Conservation (phyloP, 2,113 vertebrate genomes). For the Clarias gariepinus region DNA sequence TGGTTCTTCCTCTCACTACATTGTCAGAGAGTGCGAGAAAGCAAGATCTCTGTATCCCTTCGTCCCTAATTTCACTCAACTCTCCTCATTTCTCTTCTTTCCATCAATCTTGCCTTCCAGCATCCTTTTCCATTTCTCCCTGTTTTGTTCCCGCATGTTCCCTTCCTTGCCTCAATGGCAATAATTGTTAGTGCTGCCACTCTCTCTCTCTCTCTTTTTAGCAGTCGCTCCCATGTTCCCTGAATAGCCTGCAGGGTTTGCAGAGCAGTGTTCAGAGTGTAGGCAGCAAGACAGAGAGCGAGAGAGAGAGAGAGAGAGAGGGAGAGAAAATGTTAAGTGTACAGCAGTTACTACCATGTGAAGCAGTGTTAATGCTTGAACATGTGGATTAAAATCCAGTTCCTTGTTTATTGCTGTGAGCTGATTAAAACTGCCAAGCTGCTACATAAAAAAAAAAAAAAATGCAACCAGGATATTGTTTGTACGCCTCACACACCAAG, state of each 20-base stretch:
- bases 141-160: not conserved
- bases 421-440: not conserved
- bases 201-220: conserved; percentile 3
- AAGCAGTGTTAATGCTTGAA: not conserved
- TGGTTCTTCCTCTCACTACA: conserved; percentile 16
- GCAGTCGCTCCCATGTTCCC: not conserved
- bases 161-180: not conserved
- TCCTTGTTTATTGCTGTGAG: not conserved
- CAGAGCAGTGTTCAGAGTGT: conserved; percentile 37
- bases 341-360: conserved; percentile 1
- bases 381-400: not conserved
- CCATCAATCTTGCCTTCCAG: not conserved
- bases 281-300: conserved; percentile 3
- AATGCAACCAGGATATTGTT: not conserved
- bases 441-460: not conserved
- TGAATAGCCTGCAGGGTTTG: conserved; percentile 32
- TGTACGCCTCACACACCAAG: not conserved
- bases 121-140: not conserved
- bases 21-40: conserved; percentile 8
- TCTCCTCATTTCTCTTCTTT: not conserved
- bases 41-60: conserved; percentile 13
- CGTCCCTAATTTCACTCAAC: not conserved
- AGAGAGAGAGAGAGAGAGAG: conserved; percentile 1
- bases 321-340: not conserved
- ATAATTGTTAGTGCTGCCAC: not conserved